phyloP scores from a whole-genome alignment of 2,888 invertebrate species.

The Cephonodes hylas region DNA sequence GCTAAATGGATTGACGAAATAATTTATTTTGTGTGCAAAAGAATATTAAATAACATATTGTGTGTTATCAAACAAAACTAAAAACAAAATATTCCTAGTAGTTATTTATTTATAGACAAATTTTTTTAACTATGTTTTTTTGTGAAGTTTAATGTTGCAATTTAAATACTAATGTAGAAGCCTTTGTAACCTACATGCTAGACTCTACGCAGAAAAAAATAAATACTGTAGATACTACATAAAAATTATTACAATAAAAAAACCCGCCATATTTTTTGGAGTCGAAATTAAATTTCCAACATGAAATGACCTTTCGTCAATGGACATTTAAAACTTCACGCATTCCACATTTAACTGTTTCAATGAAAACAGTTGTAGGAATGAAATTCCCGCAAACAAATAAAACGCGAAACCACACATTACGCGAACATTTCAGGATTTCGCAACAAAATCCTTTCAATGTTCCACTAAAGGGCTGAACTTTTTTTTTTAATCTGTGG shows the following conservation, averaged over 20 bases:
- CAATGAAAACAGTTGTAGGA: background rate
- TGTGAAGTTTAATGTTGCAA: too few relatives aligned
- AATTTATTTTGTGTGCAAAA: too few relatives aligned
- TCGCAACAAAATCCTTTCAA: conserved; percentile 9
- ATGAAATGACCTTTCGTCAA: background rate
- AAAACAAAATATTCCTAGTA: too few relatives aligned
- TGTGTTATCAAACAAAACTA: too few relatives aligned
- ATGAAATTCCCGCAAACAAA: background rate
- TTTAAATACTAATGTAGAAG: too few relatives aligned
- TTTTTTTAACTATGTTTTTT: too few relatives aligned
- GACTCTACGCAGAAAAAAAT: background rate
- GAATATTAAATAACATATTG: too few relatives aligned
- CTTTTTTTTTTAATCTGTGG: conserved; percentile 11
- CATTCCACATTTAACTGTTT: background rate
- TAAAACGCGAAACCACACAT: background rate
- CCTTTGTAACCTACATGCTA: background rate
- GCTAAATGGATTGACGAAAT: too few relatives aligned
- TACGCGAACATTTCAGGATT: conserved; percentile 1
- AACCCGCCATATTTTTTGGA: background rate
- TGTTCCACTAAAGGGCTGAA: conserved; percentile 3
- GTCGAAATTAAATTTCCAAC: background rate
- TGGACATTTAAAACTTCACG: background rate
- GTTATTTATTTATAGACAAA: too few relatives aligned
- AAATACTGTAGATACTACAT: background rate
- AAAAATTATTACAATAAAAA: background rate